Conservation (phyloP, 2,113 vertebrate species). For the Paedocypris sp. region DNA sequence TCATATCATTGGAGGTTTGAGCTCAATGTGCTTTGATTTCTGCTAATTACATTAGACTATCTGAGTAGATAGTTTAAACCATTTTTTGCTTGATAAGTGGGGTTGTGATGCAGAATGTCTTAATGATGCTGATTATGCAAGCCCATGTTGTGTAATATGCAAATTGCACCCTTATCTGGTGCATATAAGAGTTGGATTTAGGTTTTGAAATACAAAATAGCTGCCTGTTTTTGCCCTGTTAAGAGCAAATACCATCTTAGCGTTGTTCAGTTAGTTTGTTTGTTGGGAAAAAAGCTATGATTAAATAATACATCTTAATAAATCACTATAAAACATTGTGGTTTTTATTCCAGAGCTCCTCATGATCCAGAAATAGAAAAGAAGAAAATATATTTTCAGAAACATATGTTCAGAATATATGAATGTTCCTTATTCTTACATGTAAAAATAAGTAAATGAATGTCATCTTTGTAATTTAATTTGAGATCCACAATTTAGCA, state of each 20-base stretch:
- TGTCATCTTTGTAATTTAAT: too few species aligned
- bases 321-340: too few species aligned
- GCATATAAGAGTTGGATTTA: background rate
- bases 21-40: background rate
- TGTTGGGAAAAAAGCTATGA: too few species aligned
- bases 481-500: too few species aligned
- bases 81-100: background rate
- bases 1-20: too few species aligned
- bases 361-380: too few species aligned
- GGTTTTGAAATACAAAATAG: background rate
- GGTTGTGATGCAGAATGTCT: background rate
- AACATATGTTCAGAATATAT: too few species aligned
- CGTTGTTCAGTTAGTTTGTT: background rate
- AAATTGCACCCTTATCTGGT: background rate
- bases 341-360: too few species aligned
- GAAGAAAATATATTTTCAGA: too few species aligned
- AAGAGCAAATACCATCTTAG: background rate
- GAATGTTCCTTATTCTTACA: too few species aligned
- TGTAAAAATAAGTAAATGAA: too few species aligned
- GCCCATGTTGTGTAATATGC: constrained; percentile 2
- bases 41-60: constrained; percentile 2
- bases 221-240: background rate
- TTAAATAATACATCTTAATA: too few species aligned
- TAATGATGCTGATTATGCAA: background rate
- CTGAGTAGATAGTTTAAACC: background rate